phyloP scores from a whole-genome alignment of 2,888 invertebrate species.

The Acanthosepion esculentum region DNA sequence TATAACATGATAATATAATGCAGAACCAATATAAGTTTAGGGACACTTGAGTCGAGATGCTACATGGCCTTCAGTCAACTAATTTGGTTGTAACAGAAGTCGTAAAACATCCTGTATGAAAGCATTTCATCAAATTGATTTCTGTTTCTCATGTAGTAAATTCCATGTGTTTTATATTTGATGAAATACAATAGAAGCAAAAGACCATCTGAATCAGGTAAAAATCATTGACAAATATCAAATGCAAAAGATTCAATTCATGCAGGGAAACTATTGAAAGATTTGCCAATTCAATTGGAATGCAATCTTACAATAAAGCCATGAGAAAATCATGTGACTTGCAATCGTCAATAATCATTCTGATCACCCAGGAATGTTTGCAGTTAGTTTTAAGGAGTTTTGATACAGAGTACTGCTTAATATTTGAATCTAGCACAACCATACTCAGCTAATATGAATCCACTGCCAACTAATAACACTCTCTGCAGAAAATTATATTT shows the following conservation, averaged over 20 bases:
- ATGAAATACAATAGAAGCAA: neutral
- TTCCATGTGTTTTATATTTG: neutral
- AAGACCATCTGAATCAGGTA: neutral
- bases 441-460: constrained; percentile 33
- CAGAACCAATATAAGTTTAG: neutral
- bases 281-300: neutral
- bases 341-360: neutral
- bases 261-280: neutral
- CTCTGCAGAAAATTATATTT: neutral
- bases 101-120: neutral
- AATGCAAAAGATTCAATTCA: neutral
- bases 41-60: neutral
- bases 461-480: constrained; percentile 11
- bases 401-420: neutral
- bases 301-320: neutral
- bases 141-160: constrained; percentile 8
- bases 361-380: constrained; percentile 33
- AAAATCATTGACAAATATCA: neutral
- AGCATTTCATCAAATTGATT: neutral
- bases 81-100: neutral
- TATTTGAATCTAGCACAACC: constrained; percentile 17
- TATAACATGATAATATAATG: neutral
- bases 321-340: neutral
- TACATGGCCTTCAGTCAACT: neutral
- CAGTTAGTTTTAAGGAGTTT: constrained; percentile 5